These are phyloP conservation scores for Scopus umbretta DNA, from an alignment of 2,113 vertebrate genomes.

Conservation along the genomic window DNA sequence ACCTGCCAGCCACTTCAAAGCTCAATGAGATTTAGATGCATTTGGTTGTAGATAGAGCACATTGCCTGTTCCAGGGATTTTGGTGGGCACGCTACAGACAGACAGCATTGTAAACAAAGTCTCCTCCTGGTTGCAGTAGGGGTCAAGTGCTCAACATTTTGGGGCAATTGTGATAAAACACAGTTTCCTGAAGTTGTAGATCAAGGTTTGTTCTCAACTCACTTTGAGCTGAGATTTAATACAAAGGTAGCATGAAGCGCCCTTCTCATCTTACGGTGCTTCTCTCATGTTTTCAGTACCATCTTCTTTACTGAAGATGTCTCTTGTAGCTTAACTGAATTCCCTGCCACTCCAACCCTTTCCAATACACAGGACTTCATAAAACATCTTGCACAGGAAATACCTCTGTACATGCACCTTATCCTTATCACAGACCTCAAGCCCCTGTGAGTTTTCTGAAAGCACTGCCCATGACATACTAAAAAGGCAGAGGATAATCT, in stretches of 20 bases:
- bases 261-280: neutral
- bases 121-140: neutral
- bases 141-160: neutral
- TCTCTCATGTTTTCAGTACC: neutral
- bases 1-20: neutral
- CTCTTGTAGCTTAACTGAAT: neutral
- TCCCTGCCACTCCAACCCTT: neutral
- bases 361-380: neutral
- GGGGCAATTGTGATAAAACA: neutral
- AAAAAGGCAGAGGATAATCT: neutral
- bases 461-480: neutral
- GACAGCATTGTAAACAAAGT: neutral
- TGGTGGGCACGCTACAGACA: neutral
- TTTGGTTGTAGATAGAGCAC: neutral
- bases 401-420: neutral
- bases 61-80: neutral
- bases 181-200: neutral
- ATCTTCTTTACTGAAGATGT: neutral
- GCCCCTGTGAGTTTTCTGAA: neutral
- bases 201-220: neutral
- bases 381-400: neutral
- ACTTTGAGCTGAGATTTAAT: neutral
- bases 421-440: neutral
- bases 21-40: neutral
- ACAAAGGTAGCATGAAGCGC: neutral